Evolutionary conservation across 2,888 invertebrate genomes (phyloP).

Genomic region (Pristionchus maxplancki): DNA sequence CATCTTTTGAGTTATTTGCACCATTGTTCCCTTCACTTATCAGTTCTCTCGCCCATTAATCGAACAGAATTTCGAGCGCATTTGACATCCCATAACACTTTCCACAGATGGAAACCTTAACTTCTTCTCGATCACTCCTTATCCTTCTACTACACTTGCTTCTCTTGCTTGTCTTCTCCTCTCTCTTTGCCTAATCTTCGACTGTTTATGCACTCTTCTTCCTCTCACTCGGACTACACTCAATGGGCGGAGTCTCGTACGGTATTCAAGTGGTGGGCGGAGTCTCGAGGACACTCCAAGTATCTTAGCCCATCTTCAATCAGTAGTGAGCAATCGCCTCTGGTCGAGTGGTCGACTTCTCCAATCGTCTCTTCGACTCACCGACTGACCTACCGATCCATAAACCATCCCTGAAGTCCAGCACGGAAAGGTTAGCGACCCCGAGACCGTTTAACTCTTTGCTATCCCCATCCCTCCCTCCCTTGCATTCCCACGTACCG

Average conservation of each 20-base stretch:
- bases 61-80: no score
- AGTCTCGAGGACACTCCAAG: neutral
- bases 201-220: constrained; percentile 13
- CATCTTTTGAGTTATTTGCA: neutral
- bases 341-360: constrained; percentile 20
- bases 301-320: neutral
- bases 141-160: constrained; percentile 29
- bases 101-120: neutral
- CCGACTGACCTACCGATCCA: neutral
- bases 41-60: no score
- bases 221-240: constrained; percentile 3
- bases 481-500: neutral
- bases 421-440: neutral
- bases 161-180: constrained; percentile 20
- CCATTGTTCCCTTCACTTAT: no score
- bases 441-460: neutral
- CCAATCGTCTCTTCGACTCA: neutral
- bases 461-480: neutral
- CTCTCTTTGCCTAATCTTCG: constrained; percentile 41
- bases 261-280: constrained; percentile 41
- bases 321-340: neutral
- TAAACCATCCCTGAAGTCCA: neutral
- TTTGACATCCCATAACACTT: neutral
- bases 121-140: neutral
- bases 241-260: constrained; percentile 6